A percentile compares a stretch with the other conserved stretches of the same genome.
Evolutionary conservation across 1,140 invertebrate genomes (phyloP).

Genomic region (Drosophila dunni): DNA sequence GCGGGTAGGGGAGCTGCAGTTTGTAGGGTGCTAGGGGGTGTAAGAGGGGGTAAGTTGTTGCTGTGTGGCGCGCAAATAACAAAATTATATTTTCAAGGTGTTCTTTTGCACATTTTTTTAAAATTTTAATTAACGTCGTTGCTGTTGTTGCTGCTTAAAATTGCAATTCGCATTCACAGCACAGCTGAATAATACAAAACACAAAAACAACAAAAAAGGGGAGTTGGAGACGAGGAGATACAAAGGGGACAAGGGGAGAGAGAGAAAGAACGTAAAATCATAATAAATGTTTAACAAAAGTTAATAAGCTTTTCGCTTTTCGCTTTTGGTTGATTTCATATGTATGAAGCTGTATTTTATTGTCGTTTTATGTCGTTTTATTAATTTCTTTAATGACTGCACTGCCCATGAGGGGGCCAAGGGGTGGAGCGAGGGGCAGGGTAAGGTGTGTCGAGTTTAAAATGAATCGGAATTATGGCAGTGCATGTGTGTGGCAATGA

Average conservation of each 20-base stretch:
- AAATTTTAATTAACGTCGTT: conserved; percentile 73
- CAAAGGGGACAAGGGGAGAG: background rate
- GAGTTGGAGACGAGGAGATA: too few species aligned
- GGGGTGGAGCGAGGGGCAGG: background rate
- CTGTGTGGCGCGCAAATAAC: conserved; percentile 70
- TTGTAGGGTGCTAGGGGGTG: background rate
- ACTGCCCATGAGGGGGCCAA: background rate
- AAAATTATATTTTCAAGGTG: conserved; percentile 83
- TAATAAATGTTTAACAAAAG: conserved; percentile 69
- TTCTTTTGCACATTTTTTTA: conserved; percentile 72
- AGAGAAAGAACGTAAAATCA: conserved; percentile 31
- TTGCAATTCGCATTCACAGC: conserved; percentile 69
- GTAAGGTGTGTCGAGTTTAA: conserved; percentile 29
- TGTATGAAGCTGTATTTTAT: conserved; percentile 63
- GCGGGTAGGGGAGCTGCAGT: background rate
- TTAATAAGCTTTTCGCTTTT: conserved; percentile 50
- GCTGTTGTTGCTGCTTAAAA: conserved; percentile 58
- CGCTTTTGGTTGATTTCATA: conserved; percentile 57
- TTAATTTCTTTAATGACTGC: conserved; percentile 66
- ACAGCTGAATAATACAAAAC: conserved; percentile 19
- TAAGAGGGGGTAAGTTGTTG: conserved; percentile 31
- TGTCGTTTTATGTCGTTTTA: conserved; percentile 77
- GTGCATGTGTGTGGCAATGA: conserved; percentile 42
- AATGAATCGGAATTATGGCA: conserved; percentile 44
- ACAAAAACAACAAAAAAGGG: background rate